Base-by-base conservation (phyloP, 2,888 invertebrate species). In the Mythimna impura region DNA sequence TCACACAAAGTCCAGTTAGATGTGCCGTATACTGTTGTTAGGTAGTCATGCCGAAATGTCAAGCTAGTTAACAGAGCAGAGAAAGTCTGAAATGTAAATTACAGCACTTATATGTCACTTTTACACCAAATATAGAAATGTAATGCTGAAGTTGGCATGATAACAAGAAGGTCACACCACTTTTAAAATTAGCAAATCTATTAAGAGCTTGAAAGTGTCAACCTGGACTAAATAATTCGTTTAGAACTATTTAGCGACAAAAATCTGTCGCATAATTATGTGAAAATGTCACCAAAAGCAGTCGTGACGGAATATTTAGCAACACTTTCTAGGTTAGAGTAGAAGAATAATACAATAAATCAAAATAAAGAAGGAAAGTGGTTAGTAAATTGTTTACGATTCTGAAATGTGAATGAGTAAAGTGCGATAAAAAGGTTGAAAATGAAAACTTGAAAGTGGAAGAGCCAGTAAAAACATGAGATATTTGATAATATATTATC, bases 291-390 rank as follows among this genome's bases (percentile, higher is more conserved):
- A 74, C 81, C 66, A 79, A 86, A 83, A 58, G 66, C 57, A 74
- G 63, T 80, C 92, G 89, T 92, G 91, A 89, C 68, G 69, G 74
- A 68, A 58, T 70, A 78, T 71, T 92, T 92, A 89, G 87, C 73
- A 61, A 60, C 69, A 85, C 91, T 91, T 91, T 92, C 91, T 86
- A 86, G 61, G 60, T 36, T 20, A 58, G 34, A 58, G 34, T 67
- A 14, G 12, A 64, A 54, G 34, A 65, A 73, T 52, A 47, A 50
- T 6, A 50, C 0, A 36, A 63, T 34, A 82, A 85, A 84, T 78
- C 78, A 83, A 82, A 73, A 73, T 72, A 66, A 70, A 68, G 66
- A 58, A 36, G n/a, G 40, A 66, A 69, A 66, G 62, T n/a, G 3
- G 17, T 52, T 25, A 12, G 20, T n/a, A 60, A 60, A 36, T 30